phyloP scores from a whole-genome alignment of 2,113 vertebrate genomes.

The Sphaerodactylus townsendi region DNA sequence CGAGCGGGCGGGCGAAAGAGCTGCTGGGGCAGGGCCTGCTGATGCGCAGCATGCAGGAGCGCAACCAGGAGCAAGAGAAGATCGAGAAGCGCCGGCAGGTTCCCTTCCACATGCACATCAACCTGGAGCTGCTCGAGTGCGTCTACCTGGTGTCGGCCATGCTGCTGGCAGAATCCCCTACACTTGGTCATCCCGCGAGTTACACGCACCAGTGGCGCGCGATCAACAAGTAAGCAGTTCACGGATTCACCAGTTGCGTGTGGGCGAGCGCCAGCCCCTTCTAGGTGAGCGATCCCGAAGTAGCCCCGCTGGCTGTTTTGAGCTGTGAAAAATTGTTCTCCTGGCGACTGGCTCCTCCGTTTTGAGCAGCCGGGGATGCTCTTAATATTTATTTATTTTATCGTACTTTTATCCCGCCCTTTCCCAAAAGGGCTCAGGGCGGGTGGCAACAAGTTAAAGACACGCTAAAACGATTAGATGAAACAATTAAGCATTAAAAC shows the following conservation, averaged over 20 bases:
- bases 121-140: slow-evolving; percentile 90
- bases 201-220: slow-evolving; percentile 88
- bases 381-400: too few relatives aligned
- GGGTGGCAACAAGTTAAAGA: too few relatives aligned
- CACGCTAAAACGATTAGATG: too few relatives aligned
- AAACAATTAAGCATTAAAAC: too few relatives aligned
- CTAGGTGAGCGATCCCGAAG: slow-evolving; percentile 77
- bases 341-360: neutral
- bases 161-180: slow-evolving; percentile 93
- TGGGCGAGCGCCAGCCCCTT: slow-evolving; percentile 89
- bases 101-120: slow-evolving; percentile 94
- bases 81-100: slow-evolving; percentile 91
- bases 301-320: neutral
- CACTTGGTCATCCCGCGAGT: slow-evolving; percentile 92
- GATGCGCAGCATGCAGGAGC: slow-evolving; percentile 92
- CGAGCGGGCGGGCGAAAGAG: slow-evolving; percentile 89
- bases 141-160: slow-evolving; percentile 93
- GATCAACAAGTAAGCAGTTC: slow-evolving; percentile 97
- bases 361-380: too few relatives aligned
- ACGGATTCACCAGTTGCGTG: slow-evolving; percentile 91
- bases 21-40: slow-evolving; percentile 91
- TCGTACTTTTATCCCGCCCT: too few relatives aligned
- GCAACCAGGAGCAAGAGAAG: slow-evolving; percentile 93
- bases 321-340: neutral
- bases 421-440: too few relatives aligned